Percentiles rank a stretch among this genome's conserved stretches.
Conservation (phyloP, 1,140 invertebrate genomes). For the Drosophila mayri region DNA sequence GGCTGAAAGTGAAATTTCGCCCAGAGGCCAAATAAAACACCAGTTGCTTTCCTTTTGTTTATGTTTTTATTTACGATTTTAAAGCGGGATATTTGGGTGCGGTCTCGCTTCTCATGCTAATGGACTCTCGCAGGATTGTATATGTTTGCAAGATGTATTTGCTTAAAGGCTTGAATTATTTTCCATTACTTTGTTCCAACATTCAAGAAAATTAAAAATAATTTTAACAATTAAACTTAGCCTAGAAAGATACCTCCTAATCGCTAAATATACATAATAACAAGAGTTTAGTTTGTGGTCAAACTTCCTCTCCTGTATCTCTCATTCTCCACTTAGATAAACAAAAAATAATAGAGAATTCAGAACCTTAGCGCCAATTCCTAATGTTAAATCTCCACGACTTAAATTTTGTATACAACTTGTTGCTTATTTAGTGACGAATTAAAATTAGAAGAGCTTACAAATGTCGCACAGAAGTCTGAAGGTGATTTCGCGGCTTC, state of each 20-base stretch:
- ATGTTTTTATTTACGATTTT: slow-evolving; percentile 39
- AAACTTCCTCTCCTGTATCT: slow-evolving; percentile 14
- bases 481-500: slow-evolving; percentile 16
- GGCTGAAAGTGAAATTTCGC: slow-evolving; percentile 4
- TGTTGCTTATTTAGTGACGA: slow-evolving; percentile 32
- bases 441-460: slow-evolving; percentile 79
- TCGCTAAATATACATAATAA: slow-evolving; percentile 25
- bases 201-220: slow-evolving; percentile 67
- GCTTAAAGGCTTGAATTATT: slow-evolving; percentile 53
- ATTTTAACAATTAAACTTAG: slow-evolving; percentile 70
- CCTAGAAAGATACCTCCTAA: slow-evolving; percentile 46
- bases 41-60: slow-evolving; percentile 17
- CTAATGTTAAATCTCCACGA: slow-evolving; percentile 30
- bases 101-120: slow-evolving; percentile 32
- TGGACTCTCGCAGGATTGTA: slow-evolving; percentile 17
- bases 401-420: slow-evolving; percentile 27
- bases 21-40: slow-evolving; percentile 20
- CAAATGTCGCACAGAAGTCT: slow-evolving; percentile 44
- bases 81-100: slow-evolving; percentile 27
- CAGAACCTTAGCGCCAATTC: slow-evolving; percentile 53
- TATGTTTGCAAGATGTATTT: slow-evolving; percentile 47
- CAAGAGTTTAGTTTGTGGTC: slow-evolving; percentile 18
- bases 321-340: neutral
- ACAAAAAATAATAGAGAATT: slow-evolving; percentile 19
- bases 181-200: slow-evolving; percentile 58